Evolutionary conservation across 2,113 vertebrate species (phyloP), one percentile per base, ranked within the genome.

Genomic region (Cyanoramphus novaezelandiae): DNA sequence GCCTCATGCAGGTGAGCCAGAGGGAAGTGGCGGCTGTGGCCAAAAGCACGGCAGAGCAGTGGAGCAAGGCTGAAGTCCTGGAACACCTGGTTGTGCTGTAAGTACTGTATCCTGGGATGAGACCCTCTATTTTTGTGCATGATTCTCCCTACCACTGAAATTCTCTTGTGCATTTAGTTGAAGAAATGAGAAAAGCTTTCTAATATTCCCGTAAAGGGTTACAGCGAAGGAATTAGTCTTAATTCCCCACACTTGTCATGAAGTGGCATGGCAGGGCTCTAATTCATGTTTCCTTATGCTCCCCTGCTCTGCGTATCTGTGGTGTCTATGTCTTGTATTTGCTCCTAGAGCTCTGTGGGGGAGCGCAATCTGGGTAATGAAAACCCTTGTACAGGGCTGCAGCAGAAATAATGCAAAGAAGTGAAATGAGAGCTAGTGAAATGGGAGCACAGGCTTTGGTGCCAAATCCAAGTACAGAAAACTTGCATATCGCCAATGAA

Each of bases 341-440:
- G 37, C 28, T 55, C 9, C 39, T 53, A 7, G 31, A 60, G 57
- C 71, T 39, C 47, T 44, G 17, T 6, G 53, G 29, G 17, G 46
- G 31, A 27, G 17, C 3, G 2, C 5, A 9, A 3, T 35, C 50
- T 0, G 4, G 8, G 31, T 11, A 8, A 17, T 4, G 41, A 41
- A 67, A 46, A 44, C 9, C 20, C 60, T 35, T 2, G 4, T 16
- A 7, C 18, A 11, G 57, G 11, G n/a, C 37, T 70, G 70, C 47
- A 5, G 4, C 21, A 11, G 57, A 49, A 72, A 21, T 29, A 59
- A 28, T 1, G 8, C 24, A n/a, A 17, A 43, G 21, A 9, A 29
- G 12, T 0, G 2, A 60, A 60, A 31, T 6, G 35, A 35, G 84
- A 62, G 41, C 27, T 24, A 2, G 43, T 35, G 15, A 59, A 35